Evolutionary conservation across 23 tunicate genomes (phyloP).

Genomic region (Trididemnum miniatum): DNA sequence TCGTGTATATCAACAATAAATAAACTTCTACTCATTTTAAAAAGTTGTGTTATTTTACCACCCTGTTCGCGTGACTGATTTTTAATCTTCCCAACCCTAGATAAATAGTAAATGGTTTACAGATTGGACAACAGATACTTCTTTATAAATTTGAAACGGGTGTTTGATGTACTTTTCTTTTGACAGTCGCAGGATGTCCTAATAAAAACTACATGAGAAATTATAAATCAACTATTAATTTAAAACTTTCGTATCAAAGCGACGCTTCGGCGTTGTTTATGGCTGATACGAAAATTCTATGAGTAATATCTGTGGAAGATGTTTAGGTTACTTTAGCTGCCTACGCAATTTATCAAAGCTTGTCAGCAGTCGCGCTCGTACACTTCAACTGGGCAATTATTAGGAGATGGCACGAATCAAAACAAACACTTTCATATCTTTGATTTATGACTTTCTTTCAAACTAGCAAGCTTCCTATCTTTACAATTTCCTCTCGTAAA

Average conservation of each 20-base stretch:
- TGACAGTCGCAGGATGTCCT: neutral
- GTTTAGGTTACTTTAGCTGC: neutral
- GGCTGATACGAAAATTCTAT: neutral
- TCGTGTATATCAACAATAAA: no score
- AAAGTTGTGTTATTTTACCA: no score
- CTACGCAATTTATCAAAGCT: neutral
- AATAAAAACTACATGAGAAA: neutral
- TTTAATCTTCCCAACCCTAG: neutral
- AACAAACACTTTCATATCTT: neutral
- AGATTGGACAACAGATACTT: neutral
- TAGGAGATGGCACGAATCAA: neutral
- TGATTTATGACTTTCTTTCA: neutral
- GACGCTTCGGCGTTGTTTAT: neutral
- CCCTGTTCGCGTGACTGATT: neutral
- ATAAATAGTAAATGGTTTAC: neutral
- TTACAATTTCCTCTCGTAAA: neutral
- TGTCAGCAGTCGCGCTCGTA: neutral
- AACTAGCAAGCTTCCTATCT: neutral
- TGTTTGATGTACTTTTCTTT: neutral
- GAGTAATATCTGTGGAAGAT: neutral
- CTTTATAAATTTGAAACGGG: neutral
- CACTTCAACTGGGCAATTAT: conserved; percentile 12
- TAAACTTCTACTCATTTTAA: no score
- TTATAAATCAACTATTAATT: neutral
- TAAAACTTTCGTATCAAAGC: neutral